phyloP scores from a whole-genome alignment of 1,140 invertebrate genomes.

The Plodia interpunctella region DNA sequence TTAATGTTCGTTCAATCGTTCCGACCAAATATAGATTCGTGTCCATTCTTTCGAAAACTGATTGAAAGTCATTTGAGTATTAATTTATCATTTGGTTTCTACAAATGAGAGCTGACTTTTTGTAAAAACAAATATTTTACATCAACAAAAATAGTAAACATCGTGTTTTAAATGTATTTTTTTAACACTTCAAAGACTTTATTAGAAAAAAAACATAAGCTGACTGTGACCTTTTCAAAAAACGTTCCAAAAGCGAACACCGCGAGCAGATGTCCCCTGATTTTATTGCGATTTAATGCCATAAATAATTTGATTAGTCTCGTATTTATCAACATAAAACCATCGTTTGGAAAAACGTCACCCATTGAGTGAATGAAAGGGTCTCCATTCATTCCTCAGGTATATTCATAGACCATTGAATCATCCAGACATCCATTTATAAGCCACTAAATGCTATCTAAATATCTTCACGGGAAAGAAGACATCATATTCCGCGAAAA shows the following conservation, averaged over 20 bases:
- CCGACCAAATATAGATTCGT: slow-evolving; percentile 25
- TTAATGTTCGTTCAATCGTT: slow-evolving; percentile 29
- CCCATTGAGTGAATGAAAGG: slow-evolving; percentile 52
- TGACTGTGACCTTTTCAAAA: slow-evolving; percentile 3
- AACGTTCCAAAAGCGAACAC: slow-evolving; percentile 2
- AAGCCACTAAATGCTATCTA: slow-evolving; percentile 75
- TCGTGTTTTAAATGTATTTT: too few relatives aligned
- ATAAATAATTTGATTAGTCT: slow-evolving; percentile 76
- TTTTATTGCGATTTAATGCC: slow-evolving; percentile 70
- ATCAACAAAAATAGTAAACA: too few relatives aligned
- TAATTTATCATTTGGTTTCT: background rate
- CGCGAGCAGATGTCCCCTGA: slow-evolving; percentile 43
- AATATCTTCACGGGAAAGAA: slow-evolving; percentile 57
- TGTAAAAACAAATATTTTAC: too few relatives aligned
- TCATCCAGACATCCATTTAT: slow-evolving; percentile 59
- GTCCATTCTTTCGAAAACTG: background rate
- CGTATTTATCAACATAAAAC: slow-evolving; percentile 71
- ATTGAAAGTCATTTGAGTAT: slow-evolving; percentile 4
- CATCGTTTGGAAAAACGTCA: slow-evolving; percentile 69
- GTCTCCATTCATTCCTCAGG: slow-evolving; percentile 30
- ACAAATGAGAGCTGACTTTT: background rate
- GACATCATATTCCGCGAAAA: slow-evolving; percentile 42
- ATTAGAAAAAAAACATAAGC: background rate
- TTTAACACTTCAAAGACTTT: too few relatives aligned
- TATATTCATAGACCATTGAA: slow-evolving; percentile 25